A percentile compares a stretch with the other conserved stretches of the same genome.
These are phyloP conservation scores for Neria commutata DNA, from an alignment of 2,888 invertebrate species.

Conservation along the genomic window DNA sequence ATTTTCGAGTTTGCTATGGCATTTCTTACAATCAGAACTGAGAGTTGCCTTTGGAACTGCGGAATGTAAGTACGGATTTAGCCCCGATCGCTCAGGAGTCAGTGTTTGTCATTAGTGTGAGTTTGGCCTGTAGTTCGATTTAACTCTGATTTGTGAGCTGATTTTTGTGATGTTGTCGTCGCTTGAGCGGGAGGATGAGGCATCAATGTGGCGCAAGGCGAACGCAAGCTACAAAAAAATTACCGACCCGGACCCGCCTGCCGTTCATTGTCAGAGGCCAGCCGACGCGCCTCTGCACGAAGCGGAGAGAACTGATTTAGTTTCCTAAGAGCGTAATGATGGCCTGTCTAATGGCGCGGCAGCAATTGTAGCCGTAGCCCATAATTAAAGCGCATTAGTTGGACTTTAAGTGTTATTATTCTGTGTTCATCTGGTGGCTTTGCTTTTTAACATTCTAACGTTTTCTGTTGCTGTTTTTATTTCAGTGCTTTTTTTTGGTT, in stretches of 20 bases:
- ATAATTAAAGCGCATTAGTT: slow-evolving; percentile 18
- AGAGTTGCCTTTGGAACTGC: background rate
- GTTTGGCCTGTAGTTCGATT: background rate
- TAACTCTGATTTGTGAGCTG: slow-evolving; percentile 8
- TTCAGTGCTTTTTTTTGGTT: no score
- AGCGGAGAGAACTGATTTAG: slow-evolving; percentile 19
- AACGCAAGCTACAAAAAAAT: background rate
- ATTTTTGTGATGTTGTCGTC: slow-evolving; percentile 9
- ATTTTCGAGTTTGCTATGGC: no score
- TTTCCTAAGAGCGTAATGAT: slow-evolving; percentile 17
- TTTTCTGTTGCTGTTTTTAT: no score
- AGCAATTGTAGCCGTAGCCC: slow-evolving; percentile 8
- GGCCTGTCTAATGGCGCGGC: slow-evolving; percentile 18
- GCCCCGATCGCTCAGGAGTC: no score
- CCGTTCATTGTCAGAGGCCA: background rate
- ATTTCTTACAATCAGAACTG: background rate
- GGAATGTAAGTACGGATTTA: background rate
- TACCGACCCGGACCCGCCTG: background rate
- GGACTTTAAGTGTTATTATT: background rate
- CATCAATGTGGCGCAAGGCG: background rate
- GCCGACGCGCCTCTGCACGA: background rate
- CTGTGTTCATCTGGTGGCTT: no score
- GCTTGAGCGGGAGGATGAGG: no score
- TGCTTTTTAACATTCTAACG: no score
- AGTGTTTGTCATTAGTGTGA: background rate